Conservation (phyloP, 1,140 invertebrate species). For the Limonius californicus region DNA sequence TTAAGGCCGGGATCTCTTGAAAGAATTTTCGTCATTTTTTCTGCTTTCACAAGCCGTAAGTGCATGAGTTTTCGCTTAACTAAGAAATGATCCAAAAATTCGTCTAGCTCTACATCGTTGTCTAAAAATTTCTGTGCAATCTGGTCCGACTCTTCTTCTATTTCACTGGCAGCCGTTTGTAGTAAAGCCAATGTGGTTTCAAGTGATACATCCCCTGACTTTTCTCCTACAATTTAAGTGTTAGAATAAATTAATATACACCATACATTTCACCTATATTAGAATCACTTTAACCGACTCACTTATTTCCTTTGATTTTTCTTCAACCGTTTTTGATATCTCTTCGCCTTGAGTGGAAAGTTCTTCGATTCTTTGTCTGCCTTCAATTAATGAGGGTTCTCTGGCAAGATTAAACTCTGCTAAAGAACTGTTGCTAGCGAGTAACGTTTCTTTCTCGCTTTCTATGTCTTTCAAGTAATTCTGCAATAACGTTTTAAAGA, state of each 20-base stretch:
- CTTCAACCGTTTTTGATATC: constrained; percentile 64
- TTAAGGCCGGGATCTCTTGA: constrained; percentile 46
- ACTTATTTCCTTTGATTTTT: constrained; percentile 64
- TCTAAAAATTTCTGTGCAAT: constrained; percentile 72
- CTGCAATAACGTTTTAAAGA: too few species aligned
- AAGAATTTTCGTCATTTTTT: constrained; percentile 80
- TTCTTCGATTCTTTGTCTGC: constrained; percentile 64
- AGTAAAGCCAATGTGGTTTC: constrained; percentile 80
- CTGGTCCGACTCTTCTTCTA: constrained; percentile 83
- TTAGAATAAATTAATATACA: neutral
- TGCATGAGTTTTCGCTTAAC: constrained; percentile 72
- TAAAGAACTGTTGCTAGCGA: constrained; percentile 79
- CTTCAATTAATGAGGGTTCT: constrained; percentile 73
- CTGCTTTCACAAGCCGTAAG: constrained; percentile 75
- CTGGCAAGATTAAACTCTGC: constrained; percentile 83
- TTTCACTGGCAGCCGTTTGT: constrained; percentile 79
- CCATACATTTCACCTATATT: neutral
- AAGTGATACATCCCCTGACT: constrained; percentile 65
- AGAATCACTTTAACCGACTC: too few species aligned
- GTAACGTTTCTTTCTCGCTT: constrained; percentile 77
- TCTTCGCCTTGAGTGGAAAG: constrained; percentile 65
- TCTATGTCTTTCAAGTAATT: constrained; percentile 72
- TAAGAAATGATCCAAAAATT: constrained; percentile 75
- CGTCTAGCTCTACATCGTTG: constrained; percentile 68
- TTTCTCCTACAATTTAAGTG: constrained; percentile 57